These are phyloP conservation scores for Leptodactylus fallax DNA, from an alignment of 2,797 vertebrate species.

Conservation along the genomic window DNA sequence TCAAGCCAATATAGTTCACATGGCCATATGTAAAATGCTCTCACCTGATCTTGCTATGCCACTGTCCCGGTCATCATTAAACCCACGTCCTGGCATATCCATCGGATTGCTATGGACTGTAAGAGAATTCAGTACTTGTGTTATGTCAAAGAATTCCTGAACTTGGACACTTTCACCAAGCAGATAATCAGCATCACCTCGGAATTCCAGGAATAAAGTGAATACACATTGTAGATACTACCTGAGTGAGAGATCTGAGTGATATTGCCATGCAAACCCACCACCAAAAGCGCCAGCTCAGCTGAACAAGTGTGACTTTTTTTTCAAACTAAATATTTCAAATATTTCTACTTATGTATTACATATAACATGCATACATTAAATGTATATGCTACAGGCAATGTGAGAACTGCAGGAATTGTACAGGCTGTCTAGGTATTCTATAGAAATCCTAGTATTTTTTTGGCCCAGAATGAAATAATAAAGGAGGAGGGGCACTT, in stretches of 20 bases:
- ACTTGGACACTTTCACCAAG: conserved; percentile 52
- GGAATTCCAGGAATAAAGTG: conserved; percentile 36
- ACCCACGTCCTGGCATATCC: conserved; percentile 96
- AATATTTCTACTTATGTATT: neutral
- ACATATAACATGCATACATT: too few relatives aligned
- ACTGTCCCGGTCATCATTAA: conserved; percentile 92
- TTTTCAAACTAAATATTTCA: neutral
- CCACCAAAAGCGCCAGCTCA: conserved; percentile 76
- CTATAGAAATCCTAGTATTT: too few relatives aligned
- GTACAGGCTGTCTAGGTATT: too few relatives aligned
- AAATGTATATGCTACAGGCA: neutral
- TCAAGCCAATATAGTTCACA: neutral
- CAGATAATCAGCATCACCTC: conserved; percentile 75
- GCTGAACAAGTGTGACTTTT: conserved; percentile 74
- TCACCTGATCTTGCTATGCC: conserved; percentile 98
- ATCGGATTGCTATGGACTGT: conserved; percentile 97
- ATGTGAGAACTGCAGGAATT: too few relatives aligned
- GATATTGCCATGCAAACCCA: conserved; percentile 75
- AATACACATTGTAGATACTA: conserved; percentile 19
- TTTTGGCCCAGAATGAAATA: too few relatives aligned
- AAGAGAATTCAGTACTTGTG: conserved; percentile 63
- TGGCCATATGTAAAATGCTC: conserved; percentile 47
- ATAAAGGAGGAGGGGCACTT: too few relatives aligned
- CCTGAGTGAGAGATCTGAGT: conserved; percentile 44
- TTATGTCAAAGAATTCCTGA: neutral